A percentile compares a stretch with the other conserved stretches of the same genome.
phyloP scores from a whole-genome alignment of 2,888 invertebrate species.

The Calameuta pallipes region DNA sequence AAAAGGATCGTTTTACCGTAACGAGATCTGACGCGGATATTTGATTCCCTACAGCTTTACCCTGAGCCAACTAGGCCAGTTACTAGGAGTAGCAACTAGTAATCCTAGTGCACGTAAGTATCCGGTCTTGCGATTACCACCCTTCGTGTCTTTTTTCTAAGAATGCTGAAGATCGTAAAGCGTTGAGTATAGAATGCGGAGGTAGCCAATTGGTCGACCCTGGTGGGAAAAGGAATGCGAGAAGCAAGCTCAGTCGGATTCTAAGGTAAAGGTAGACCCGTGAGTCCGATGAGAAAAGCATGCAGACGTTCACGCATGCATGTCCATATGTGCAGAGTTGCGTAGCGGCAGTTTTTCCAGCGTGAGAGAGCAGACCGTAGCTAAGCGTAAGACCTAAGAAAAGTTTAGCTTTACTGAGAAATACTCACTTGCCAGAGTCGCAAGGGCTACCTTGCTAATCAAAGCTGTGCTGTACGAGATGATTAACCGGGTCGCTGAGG shows the following conservation, averaged over 20 bases:
- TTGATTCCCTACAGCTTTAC: constrained; percentile 38
- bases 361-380: not conserved
- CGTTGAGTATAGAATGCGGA: not conserved
- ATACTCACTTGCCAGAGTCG: constrained; percentile 81
- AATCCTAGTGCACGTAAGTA: not conserved
- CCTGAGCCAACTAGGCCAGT: not conserved
- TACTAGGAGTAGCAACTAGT: not conserved
- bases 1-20: constrained; percentile 38
- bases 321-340: not conserved
- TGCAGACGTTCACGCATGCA: not conserved
- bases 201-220: not conserved
- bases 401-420: not conserved
- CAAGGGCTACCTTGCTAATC: constrained; percentile 82
- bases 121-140: not conserved
- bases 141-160: not conserved
- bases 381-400: not conserved
- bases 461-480: constrained; percentile 82
- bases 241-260: not conserved
- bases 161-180: not conserved
- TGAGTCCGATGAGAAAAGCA: not conserved
- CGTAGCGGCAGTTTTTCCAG: not conserved
- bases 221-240: not conserved
- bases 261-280: not conserved
- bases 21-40: constrained; percentile 47
- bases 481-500: constrained; percentile 83